These are phyloP conservation scores for Platysternon megacephalum DNA, from an alignment of 2,113 vertebrate genomes.

Conservation along the genomic window DNA sequence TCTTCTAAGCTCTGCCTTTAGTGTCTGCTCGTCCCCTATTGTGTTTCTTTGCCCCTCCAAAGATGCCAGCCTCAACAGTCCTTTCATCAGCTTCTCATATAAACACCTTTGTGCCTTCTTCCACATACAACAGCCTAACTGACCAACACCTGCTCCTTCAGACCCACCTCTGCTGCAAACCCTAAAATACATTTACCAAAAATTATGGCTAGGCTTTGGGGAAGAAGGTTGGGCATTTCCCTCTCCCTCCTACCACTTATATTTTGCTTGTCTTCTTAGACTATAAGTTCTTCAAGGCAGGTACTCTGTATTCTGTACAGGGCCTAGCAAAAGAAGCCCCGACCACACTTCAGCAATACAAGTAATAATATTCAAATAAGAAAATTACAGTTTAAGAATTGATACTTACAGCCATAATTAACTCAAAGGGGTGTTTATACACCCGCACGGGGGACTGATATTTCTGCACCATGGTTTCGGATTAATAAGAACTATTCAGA, in stretches of 20 bases:
- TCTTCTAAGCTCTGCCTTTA: not conserved
- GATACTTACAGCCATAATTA: conserved; percentile 96
- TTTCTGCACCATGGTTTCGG: conserved; percentile 92
- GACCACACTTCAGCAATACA: not conserved
- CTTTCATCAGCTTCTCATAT: not conserved
- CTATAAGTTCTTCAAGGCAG: not conserved
- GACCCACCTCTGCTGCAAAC: not conserved
- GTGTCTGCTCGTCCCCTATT: not conserved
- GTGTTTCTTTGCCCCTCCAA: not conserved
- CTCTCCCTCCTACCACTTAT: accelerated
- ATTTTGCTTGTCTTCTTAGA: not conserved
- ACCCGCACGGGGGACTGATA: conserved; percentile 97
- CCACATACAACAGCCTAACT: not conserved
- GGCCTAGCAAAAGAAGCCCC: accelerated
- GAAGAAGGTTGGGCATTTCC: not conserved
- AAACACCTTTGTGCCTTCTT: not conserved
- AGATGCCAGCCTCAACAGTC: not conserved
- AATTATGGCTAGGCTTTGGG: not conserved
- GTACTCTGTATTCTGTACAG: not conserved
- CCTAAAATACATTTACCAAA: not conserved
- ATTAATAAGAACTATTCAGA: conserved; percentile 52
- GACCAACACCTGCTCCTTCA: not conserved
- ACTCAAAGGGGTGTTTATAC: conserved; percentile 94
- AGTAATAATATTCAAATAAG: not conserved
- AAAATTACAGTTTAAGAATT: conserved; percentile 1